Base-by-base conservation (phyloP, 2,888 invertebrate species). In the Tiliacea aurago region DNA sequence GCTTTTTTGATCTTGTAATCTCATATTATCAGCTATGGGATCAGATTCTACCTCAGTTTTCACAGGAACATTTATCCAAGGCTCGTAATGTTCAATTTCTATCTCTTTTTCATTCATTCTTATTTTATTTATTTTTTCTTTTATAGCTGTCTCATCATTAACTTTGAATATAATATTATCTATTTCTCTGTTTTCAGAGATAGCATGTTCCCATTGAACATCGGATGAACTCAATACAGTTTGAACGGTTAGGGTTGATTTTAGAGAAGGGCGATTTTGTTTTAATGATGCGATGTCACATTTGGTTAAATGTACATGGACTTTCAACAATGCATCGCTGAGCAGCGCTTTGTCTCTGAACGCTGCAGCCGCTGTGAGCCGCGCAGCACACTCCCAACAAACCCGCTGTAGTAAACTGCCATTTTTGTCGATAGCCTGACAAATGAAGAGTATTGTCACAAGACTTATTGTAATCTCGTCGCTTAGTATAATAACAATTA, bases 371-470 rank as follows among this genome's bases (percentile, higher is more conserved):
- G 80, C 62, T 51, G 11, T 20, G 0, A 76, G 80, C 0, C 76
- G 62, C 0, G 80, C 62, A 13, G 62, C 41, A 10, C 76, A 76
- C 1, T 76, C 76, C 80, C 80, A 76, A 33, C 76, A 76, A 3
- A 76, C 15, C 9, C 33, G 13, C 9, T 58, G 37, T 15, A 13
- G 28, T 51, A 0, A 15, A 1, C 15, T 9, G 10, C 15, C 47
- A 0, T 41, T 20, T 2, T 47, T 9, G 18, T 55, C 20, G 37
- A n/a, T 11, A 45, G 6, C 58, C 74, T 74, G 51, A 13, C 3
- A 37, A 78, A 58, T 37, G 0, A 45, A 59, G 7, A 41, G 18
- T 5, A 3, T 15, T 49, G 4, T 66, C 9, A 49, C 0, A 0
- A 11, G 33, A 33, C 0, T 13, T 28, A 59, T 33, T 0, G 4